A percentile compares a stretch with the other conserved stretches of the same genome.
Conservation (phyloP, 2,797 vertebrate species). For the Molossus alvarezi region DNA sequence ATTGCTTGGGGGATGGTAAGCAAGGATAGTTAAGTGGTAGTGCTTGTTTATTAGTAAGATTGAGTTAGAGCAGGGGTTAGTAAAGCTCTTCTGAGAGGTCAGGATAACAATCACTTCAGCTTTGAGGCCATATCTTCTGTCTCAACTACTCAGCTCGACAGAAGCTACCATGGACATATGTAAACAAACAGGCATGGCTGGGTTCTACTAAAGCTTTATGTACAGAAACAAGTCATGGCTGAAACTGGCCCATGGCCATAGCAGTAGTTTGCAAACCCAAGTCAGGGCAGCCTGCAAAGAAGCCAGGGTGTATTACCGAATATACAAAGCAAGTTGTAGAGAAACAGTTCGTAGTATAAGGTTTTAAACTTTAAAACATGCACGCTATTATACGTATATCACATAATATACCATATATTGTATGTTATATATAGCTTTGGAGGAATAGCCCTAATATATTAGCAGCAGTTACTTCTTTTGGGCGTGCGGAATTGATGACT, state of each 20-base stretch:
- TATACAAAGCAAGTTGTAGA: not conserved
- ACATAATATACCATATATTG: not conserved
- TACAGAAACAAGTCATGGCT: not conserved
- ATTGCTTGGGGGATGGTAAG: not conserved
- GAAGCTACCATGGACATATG: not conserved
- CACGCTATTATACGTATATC: not conserved
- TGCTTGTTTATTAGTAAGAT: not conserved
- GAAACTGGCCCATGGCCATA: not conserved
- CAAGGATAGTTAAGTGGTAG: not conserved
- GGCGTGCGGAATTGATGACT: not conserved
- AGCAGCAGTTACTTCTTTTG: not conserved
- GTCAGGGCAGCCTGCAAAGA: not conserved
- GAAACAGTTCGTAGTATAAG: not conserved
- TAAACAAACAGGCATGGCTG: not conserved
- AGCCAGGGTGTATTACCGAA: not conserved
- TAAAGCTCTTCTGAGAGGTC: not conserved
- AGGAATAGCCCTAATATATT: not conserved
- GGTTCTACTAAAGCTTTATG: conserved; percentile 19
- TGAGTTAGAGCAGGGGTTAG: not conserved
- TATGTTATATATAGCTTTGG: not conserved
- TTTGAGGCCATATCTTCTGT: not conserved
- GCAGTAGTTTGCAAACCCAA: not conserved
- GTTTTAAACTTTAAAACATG: not conserved
- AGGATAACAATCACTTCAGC: not conserved
- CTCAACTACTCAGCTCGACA: not conserved